These are phyloP conservation scores for Lithophane leautieri DNA, from an alignment of 2,888 invertebrate genomes.

Conservation along the genomic window DNA sequence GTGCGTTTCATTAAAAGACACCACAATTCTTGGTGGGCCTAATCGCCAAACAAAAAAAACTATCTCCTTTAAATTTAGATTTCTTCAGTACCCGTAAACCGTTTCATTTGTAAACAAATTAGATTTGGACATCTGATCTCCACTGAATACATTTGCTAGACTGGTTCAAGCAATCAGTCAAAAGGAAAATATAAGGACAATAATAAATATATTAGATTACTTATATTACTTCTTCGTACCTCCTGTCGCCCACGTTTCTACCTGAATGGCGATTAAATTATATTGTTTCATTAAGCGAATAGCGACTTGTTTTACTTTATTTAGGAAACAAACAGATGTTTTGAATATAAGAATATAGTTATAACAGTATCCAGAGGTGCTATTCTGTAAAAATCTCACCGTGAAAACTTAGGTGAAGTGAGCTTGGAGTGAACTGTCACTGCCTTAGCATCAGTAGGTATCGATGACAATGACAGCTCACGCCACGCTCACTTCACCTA, in stretches of 20 bases:
- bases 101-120: conserved; percentile 33
- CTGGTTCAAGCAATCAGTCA: conserved; percentile 32
- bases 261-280: neutral
- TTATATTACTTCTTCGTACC: neutral
- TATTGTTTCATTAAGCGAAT: neutral
- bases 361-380: neutral
- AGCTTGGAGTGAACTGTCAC: no score
- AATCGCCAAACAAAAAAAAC: no score
- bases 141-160: conserved; percentile 17
- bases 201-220: conserved; percentile 27
- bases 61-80: neutral
- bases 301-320: neutral
- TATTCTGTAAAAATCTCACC: no score
- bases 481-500: no score
- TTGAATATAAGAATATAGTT: neutral
- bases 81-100: no score
- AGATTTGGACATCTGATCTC: conserved; percentile 26
- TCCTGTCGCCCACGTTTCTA: neutral
- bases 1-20: no score
- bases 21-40: no score
- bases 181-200: conserved; percentile 13
- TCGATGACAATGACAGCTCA: no score
- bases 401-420: no score
- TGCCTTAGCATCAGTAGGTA: no score
- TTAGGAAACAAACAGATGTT: neutral